Conservation (phyloP, 2,888 invertebrate species). For the Choreutis nemorana region DNA sequence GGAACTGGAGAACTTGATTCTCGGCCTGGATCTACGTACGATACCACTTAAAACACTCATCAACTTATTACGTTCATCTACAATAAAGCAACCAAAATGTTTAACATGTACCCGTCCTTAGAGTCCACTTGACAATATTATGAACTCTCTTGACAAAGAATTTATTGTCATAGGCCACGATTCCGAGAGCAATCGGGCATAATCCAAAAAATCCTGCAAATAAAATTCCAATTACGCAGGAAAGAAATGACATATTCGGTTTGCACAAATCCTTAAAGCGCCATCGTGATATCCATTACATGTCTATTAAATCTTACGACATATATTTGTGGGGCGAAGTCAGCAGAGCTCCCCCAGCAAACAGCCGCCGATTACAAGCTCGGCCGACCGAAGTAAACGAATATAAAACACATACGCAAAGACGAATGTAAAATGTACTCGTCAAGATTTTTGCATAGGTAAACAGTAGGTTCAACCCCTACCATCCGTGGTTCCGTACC, state of each 20-base stretch:
- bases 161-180: no score
- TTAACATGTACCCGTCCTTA: no score
- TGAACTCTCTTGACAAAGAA: no score
- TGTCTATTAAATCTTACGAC: slow-evolving; percentile 68
- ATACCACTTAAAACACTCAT: no score
- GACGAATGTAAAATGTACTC: slow-evolving; percentile 61
- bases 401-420: slow-evolving; percentile 65
- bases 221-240: slow-evolving; percentile 60
- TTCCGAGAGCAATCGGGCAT: slow-evolving; percentile 15
- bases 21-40: no score
- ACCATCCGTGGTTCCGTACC: no score
- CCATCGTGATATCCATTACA: slow-evolving; percentile 68
- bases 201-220: slow-evolving; percentile 58
- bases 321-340: slow-evolving; percentile 63
- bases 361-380: slow-evolving; percentile 61
- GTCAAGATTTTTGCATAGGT: slow-evolving; percentile 63
- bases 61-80: no score
- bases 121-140: no score
- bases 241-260: slow-evolving; percentile 64
- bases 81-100: no score
- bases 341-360: slow-evolving; percentile 62
- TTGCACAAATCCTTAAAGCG: slow-evolving; percentile 67
- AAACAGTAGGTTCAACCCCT: slow-evolving; percentile 52
- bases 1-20: no score
- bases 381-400: slow-evolving; percentile 63